Base-by-base conservation (phyloP, 2,888 invertebrate species). In the Galerucella nymphaeae region DNA sequence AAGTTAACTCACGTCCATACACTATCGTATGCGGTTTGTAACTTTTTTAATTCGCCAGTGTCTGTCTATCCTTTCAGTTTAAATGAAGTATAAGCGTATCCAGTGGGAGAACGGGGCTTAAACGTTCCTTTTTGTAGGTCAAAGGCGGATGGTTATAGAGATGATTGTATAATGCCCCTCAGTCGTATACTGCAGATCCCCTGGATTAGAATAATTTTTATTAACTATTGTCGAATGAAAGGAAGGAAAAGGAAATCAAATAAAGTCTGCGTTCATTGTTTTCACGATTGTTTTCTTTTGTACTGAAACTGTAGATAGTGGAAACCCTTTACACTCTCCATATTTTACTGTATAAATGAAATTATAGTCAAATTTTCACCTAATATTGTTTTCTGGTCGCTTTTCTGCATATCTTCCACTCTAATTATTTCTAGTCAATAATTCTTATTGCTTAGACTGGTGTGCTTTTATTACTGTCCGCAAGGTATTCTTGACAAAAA, bases 41-140 rank as follows among this genome's bases (percentile, higher is more conserved):
- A 74, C 68, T 74, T 74, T 71, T 72, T 70, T 71, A 72, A 64
- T 74, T 72, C 70, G 20, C 48, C 48, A n/a, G 57, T 57, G 18
- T 23, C 18, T 57, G 57, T 18, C 57, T 57, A 18, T 57, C 57
- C 57, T 57, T 23, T 57, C 57, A 20, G 57, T 23, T 57, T 18
- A 48, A 57, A 57, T 6, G 57, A 23, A 13, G 20, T 14, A 57
- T 57, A 23, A 57, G 23, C 57, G 57, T 57, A 57, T 57, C 57
- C 57, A 20, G 14, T 13, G 57, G 57, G 23, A 57, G 20, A 57
- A 57, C 18, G 57, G 18, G 20, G 13, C 20, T 20, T 20, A 14
- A 18, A 23, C 23, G 57, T 57, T 57, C 8, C 20, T 23, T 57
- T 57, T 30, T 30, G 14, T 48, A 48, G 48, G 48, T 48, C 48